These are phyloP conservation scores for Pomatostomus ruficeps DNA, from an alignment of 2,113 vertebrate species.

Conservation along the genomic window DNA sequence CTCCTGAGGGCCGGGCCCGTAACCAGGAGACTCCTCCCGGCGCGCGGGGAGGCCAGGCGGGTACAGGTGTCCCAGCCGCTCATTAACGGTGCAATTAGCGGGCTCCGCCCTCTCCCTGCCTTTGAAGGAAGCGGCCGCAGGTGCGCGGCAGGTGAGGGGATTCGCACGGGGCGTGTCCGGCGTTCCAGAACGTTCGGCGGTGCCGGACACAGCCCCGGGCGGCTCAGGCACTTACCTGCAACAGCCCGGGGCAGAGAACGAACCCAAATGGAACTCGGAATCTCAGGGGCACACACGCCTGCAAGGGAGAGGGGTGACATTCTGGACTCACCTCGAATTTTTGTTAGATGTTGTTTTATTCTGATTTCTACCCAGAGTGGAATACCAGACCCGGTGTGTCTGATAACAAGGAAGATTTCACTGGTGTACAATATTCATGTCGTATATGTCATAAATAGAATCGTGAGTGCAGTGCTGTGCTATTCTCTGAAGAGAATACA, in stretches of 20 bases:
- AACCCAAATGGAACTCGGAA: neutral
- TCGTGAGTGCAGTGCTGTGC: neutral
- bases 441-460: neutral
- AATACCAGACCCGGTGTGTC: neutral
- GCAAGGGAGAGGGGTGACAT: neutral
- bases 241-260: neutral
- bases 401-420: neutral
- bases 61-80: neutral
- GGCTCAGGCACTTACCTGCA: neutral
- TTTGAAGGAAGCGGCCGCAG: accelerated
- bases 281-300: neutral
- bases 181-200: accelerated
- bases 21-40: no score
- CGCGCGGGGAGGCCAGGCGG: accelerated
- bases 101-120: neutral
- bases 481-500: neutral
- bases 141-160: accelerated
- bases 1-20: neutral
- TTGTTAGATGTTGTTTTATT: neutral
- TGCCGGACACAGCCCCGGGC: accelerated
- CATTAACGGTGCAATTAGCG: accelerated
- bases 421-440: neutral
- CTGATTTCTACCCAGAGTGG: neutral
- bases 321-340: neutral
- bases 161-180: accelerated